A percentile compares a stretch with the other conserved stretches of the same genome.
Evolutionary conservation across 37 sponge, comb jelly and placozoan species (phyloP).

Genomic region (Beroe ovata): DNA sequence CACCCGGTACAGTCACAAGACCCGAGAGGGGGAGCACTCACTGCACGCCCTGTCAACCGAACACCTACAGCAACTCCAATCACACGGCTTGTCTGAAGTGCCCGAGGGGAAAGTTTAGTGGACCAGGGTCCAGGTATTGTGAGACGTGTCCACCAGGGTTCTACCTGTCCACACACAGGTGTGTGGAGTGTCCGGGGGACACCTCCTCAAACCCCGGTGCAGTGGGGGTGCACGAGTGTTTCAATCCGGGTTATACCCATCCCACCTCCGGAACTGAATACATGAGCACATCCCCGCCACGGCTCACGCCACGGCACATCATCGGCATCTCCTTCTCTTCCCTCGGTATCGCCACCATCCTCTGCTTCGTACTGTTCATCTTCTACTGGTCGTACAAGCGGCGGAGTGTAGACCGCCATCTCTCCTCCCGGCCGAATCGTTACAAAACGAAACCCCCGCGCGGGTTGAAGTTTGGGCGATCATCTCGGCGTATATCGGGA

Average conservation of each 20-base stretch:
- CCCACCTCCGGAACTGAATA: not conserved
- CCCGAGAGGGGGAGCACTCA: not conserved
- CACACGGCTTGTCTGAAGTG: not conserved
- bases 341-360: not conserved
- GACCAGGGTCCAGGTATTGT: not conserved
- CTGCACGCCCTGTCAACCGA: not conserved
- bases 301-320: not conserved
- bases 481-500: not conserved
- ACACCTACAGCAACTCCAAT: slow-evolving; percentile 44
- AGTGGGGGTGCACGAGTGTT: not conserved
- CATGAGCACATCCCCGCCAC: not conserved
- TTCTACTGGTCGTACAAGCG: not conserved
- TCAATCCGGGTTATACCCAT: not conserved
- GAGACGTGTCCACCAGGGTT: not conserved
- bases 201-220: not conserved
- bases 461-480: not conserved
- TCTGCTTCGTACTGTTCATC: not conserved
- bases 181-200: not conserved
- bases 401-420: not conserved
- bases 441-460: not conserved
- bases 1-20: not conserved
- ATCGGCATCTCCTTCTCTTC: not conserved
- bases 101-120: not conserved
- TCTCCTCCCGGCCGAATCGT: not conserved
- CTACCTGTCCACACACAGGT: not conserved